Evolutionary conservation across 2,888 invertebrate genomes (phyloP).

Genomic region (Rotaria socialis): DNA sequence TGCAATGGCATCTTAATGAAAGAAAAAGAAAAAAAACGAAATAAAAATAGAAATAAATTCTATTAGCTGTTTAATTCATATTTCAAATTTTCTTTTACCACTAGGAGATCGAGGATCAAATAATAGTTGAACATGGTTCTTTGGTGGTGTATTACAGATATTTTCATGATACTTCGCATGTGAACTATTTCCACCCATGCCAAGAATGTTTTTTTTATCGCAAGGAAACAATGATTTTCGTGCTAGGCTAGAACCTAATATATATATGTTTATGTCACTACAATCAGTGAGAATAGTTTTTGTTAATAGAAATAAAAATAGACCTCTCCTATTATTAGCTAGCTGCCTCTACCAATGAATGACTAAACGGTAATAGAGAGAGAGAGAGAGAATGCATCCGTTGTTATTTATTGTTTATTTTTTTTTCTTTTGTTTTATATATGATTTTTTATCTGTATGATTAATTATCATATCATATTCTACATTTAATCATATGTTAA

Average conservation of each 20-base stretch:
- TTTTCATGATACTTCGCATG: background rate
- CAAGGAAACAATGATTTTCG: background rate
- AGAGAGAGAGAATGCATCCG: background rate
- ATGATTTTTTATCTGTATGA: background rate
- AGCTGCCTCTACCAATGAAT: background rate
- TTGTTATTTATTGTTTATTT: slow-evolving; percentile 27
- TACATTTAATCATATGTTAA: background rate
- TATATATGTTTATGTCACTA: background rate
- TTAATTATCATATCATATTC: background rate
- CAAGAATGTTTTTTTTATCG: no score
- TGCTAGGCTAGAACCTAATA: background rate
- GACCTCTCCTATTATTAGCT: background rate
- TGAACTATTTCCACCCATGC: slow-evolving; percentile 20
- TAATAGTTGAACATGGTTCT: background rate
- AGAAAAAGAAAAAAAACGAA: background rate
- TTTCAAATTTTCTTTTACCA: background rate
- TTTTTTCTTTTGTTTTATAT: background rate
- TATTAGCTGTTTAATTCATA: no score
- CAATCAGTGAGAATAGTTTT: background rate
- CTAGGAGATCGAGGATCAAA: slow-evolving; percentile 27
- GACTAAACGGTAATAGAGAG: no score
- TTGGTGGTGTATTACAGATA: background rate
- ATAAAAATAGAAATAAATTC: no score
- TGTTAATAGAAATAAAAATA: background rate
- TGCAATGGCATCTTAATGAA: background rate